Base-by-base conservation (phyloP, 1,140 invertebrate genomes). In the Ctenoplectra terminalis region DNA sequence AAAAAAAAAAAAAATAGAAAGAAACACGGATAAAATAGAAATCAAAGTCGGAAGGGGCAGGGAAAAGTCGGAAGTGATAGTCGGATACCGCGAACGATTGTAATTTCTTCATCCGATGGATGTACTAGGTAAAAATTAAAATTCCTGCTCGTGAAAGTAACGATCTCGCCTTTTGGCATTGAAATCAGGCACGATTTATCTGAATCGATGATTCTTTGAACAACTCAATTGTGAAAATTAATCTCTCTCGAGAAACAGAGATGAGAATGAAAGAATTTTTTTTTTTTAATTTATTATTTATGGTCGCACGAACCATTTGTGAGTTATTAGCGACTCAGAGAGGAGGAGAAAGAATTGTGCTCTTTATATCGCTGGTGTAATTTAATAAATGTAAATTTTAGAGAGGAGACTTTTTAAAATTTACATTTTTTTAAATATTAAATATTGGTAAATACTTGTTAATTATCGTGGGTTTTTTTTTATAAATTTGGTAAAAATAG, bases 21-120 rank as follows among this genome's bases (percentile, higher is more conserved):
- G 81, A 81, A 84, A 81, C 66, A 87, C 78, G 17, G 88, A 88
- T 85, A 88, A 91, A 90, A 87, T 90, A 90, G 89, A 90, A 91
- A 91, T 90, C 88, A 74, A 83, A 86, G 88, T 82, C 84, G 90
- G 88, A 90, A 89, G 79, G 74, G 76, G 88, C 81, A 84, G 86
- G 84, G 72, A 82, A 82, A 75, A 85, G 83, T 87, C 86, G 90
- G 89, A 90, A 91, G 89, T 81, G 77, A 87, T 84, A 74, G 82
- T 67, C 50, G 63, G 60, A 58, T 73, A 70, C 15, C 8, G 50
- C 15, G 37, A 72, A 83, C 60, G 67, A 64, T 86, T 66, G 64
- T 86, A 72, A 86, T 73, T 86, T 50, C 56, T 61, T 48, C 23
- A 7, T 15, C 69, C 63, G 60, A 85, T 77, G 31, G 26, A n/a